Evolutionary conservation across 2,797 vertebrate species (phyloP).

Genomic region (Typhlichthys subterraneus): DNA sequence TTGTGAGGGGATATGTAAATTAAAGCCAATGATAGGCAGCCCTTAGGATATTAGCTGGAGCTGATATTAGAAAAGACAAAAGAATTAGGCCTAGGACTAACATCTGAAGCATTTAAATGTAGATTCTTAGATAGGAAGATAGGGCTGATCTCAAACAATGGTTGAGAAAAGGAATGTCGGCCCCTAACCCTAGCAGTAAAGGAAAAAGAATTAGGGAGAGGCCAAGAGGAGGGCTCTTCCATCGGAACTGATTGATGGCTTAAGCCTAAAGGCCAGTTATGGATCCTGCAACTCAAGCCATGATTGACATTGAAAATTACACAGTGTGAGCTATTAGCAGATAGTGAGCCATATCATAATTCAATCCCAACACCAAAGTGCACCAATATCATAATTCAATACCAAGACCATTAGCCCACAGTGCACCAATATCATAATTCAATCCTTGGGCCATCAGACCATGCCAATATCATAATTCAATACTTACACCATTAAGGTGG

Average conservation of each 20-base stretch:
- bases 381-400: slow-evolving; percentile 80
- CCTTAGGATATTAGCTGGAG: slow-evolving; percentile 1
- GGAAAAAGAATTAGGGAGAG: slow-evolving; percentile 20
- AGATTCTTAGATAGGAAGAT: background rate
- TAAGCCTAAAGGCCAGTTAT: slow-evolving; percentile 59
- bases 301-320: slow-evolving; percentile 74
- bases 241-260: slow-evolving; percentile 49
- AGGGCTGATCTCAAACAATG: slow-evolving; percentile 8
- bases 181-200: background rate
- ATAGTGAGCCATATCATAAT: slow-evolving; percentile 75
- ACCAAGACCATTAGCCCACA: slow-evolving; percentile 72
- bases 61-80: slow-evolving; percentile 7
- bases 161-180: slow-evolving; percentile 20
- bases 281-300: slow-evolving; percentile 63
- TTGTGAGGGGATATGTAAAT: background rate
- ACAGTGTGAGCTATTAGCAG: slow-evolving; percentile 75
- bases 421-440: slow-evolving; percentile 77
- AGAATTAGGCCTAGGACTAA: slow-evolving; percentile 1
- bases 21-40: background rate
- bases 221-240: slow-evolving; percentile 41
- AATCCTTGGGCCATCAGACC: slow-evolving; percentile 67
- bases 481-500: slow-evolving; percentile 70
- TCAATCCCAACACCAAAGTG: slow-evolving; percentile 74
- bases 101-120: background rate
- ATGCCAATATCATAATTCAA: slow-evolving; percentile 78